Percentiles rank a stretch among this genome's conserved stretches.
Evolutionary conservation across 2,797 vertebrate genomes (phyloP).

Genomic region (Eleutherodactylus coqui): DNA sequence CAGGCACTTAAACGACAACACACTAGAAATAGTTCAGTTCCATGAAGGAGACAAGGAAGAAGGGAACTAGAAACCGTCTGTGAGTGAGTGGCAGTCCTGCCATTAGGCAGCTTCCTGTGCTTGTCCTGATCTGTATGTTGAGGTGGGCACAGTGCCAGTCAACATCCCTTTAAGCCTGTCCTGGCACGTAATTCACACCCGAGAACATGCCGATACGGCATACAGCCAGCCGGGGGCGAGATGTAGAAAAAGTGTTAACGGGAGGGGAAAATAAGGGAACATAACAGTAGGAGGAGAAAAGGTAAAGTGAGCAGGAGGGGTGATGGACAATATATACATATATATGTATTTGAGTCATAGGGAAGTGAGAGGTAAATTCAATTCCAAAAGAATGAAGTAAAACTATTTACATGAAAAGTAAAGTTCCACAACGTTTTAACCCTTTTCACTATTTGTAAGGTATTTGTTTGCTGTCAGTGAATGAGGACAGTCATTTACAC

Average conservation of each 20-base stretch:
- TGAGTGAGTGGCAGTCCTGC: conserved; percentile 41
- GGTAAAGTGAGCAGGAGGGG: not conserved
- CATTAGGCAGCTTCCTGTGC: conserved; percentile 40
- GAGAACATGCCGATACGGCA: conserved; percentile 27
- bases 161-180: conserved; percentile 51
- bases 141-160: conserved; percentile 51
- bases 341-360: not conserved
- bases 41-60: not conserved
- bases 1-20: not conserved
- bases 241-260: conserved; percentile 36
- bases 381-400: not conserved
- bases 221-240: conserved; percentile 22
- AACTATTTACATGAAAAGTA: no score
- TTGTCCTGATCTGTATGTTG: conserved; percentile 57
- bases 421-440: no score
- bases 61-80: not conserved
- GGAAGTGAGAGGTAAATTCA: not conserved
- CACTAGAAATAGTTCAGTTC: conserved; percentile 11
- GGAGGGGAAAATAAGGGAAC: conserved; percentile 20
- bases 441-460: no score
- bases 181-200: conserved; percentile 44
- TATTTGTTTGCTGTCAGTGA: no score
- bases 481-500: no score
- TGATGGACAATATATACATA: not conserved
- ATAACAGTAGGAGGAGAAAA: conserved; percentile 19